Percentiles rank a stretch among this genome's conserved stretches.
Evolutionary conservation across 92 coral and sea anemone species (phyloP).

Genomic region (Actinostola sp.): DNA sequence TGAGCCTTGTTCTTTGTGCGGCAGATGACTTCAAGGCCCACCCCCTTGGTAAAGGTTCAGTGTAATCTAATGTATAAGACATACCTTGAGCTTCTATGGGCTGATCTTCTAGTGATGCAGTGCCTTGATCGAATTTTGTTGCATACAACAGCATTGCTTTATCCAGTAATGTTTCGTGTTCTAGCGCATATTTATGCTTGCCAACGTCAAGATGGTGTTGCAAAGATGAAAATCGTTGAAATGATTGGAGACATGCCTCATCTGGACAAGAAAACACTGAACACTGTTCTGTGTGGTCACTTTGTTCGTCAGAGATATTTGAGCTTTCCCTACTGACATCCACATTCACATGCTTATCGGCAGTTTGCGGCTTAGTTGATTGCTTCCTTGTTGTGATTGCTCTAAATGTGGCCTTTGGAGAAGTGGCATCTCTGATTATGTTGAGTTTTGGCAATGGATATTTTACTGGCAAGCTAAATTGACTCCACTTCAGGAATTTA

Average conservation of each 20-base stretch:
- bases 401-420: conserved; percentile 41
- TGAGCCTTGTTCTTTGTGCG: conserved; percentile 40
- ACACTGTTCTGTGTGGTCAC: conserved; percentile 25
- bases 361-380: conserved; percentile 21
- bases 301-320: not conserved
- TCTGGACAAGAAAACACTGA: conserved; percentile 59
- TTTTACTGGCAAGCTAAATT: conserved; percentile 29
- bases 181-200: conserved; percentile 48
- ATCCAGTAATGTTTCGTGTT: conserved; percentile 63
- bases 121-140: conserved; percentile 31
- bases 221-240: conserved; percentile 36
- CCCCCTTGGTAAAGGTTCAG: conserved; percentile 29
- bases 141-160: conserved; percentile 57
- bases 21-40: conserved; percentile 60
- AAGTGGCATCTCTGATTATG: conserved; percentile 16
- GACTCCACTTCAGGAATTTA: conserved; percentile 36
- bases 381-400: conserved; percentile 25
- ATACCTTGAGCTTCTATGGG: conserved; percentile 6
- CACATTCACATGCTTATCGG: conserved; percentile 6
- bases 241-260: conserved; percentile 53
- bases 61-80: not conserved
- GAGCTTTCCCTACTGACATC: not conserved
- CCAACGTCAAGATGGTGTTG: conserved; percentile 55
- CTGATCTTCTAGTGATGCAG: not conserved
- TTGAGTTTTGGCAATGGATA: conserved; percentile 3